These are phyloP conservation scores for Maniola hyperantus DNA, from an alignment of 2,888 invertebrate genomes.

Conservation along the genomic window DNA sequence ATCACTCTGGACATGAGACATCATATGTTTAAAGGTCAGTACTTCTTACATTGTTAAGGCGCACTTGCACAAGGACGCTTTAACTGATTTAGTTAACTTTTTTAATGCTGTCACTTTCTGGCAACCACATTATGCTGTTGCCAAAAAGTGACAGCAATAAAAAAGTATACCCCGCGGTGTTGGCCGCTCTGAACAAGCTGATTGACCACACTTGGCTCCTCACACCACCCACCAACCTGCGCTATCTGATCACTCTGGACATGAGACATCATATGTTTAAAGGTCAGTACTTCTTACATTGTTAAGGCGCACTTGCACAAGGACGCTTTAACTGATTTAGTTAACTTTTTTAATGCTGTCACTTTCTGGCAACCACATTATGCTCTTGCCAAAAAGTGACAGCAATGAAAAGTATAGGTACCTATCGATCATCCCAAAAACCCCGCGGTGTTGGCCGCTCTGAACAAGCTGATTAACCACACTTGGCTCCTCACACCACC, in stretches of 20 bases:
- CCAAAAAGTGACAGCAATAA: no score
- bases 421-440: conserved; percentile 67
- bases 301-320: no score
- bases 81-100: no score
- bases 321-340: no score
- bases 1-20: conserved; percentile 79
- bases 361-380: no score
- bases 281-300: conserved; percentile 56
- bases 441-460: conserved; percentile 56
- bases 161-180: conserved; percentile 50
- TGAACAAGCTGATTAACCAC: conserved; percentile 65
- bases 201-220: conserved; percentile 69
- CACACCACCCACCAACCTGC: conserved; percentile 62
- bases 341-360: no score
- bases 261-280: conserved; percentile 80
- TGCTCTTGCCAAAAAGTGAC: no score
- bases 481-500: conserved; percentile 67
- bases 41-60: background rate
- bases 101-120: no score
- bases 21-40: conserved; percentile 78
- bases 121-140: no score
- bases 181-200: conserved; percentile 61
- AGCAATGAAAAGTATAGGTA: no score
- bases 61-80: no score
- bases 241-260: conserved; percentile 76